These are phyloP conservation scores for Ladona fulva DNA, from an alignment of 1,140 invertebrate species.

Conservation along the genomic window DNA sequence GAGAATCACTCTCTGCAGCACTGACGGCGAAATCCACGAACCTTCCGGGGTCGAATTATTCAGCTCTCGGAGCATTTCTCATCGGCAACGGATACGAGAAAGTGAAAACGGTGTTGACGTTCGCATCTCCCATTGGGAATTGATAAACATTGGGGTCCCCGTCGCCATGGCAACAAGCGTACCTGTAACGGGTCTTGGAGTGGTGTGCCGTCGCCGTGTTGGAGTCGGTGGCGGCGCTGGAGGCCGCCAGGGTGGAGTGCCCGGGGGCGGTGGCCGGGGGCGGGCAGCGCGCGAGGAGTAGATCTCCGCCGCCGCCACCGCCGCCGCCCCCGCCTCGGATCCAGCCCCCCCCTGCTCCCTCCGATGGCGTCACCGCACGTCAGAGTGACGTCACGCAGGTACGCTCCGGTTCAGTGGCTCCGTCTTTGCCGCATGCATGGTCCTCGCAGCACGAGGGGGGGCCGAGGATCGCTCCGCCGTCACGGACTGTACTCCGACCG, in stretches of 20 bases:
- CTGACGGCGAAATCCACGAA: too few relatives aligned
- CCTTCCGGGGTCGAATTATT: too few relatives aligned
- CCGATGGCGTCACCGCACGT: conserved; percentile 4
- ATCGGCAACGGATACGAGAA: too few relatives aligned
- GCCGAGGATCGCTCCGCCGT: not conserved
- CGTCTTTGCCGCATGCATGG: not conserved
- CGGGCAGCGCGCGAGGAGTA: not conserved
- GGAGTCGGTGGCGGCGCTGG: not conserved
- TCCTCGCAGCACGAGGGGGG: not conserved
- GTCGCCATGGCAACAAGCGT: too few relatives aligned
- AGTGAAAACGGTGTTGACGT: too few relatives aligned
- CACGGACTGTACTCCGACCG: not conserved
- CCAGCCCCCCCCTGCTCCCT: not conserved
- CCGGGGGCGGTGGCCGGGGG: not conserved
- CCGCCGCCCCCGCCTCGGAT: not conserved
- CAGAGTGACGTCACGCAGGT: not conserved
- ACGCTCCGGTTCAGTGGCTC: not conserved
- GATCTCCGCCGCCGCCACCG: not conserved
- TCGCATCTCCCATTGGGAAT: too few relatives aligned
- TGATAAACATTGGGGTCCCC: too few relatives aligned
- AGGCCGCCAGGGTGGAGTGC: not conserved
- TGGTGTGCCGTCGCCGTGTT: not conserved
- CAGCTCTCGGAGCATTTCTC: too few relatives aligned
- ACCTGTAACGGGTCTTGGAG: not conserved
- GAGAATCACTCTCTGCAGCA: too few relatives aligned